Percentiles rank a stretch among this genome's conserved stretches.
These are phyloP conservation scores for Fundulus diaphanus DNA, from an alignment of 2,797 vertebrate species.

Conservation along the genomic window DNA sequence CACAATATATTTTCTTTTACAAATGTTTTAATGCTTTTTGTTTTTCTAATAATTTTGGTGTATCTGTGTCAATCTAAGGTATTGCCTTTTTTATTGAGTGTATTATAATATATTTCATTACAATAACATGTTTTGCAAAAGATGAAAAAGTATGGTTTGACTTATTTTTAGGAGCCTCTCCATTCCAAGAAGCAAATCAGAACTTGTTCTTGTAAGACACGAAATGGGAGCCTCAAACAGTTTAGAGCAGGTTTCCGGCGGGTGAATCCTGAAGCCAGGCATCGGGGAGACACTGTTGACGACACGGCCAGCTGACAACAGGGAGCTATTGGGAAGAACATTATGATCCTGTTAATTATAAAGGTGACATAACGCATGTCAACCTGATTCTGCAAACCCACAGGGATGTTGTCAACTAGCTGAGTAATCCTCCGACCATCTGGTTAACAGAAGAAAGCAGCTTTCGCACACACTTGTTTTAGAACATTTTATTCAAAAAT, in stretches of 20 bases:
- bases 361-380: slow-evolving; percentile 71
- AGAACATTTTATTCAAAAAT: slow-evolving; percentile 30
- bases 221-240: slow-evolving; percentile 5
- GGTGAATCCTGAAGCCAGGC: slow-evolving; percentile 43
- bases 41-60: slow-evolving; percentile 1
- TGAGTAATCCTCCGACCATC: slow-evolving; percentile 54
- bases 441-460: slow-evolving; percentile 33
- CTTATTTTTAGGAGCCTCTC: background rate
- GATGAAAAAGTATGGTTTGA: background rate
- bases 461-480: slow-evolving; percentile 21
- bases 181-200: background rate
- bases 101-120: slow-evolving; percentile 4
- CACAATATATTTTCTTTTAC: slow-evolving; percentile 29
- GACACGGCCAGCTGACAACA: slow-evolving; percentile 60
- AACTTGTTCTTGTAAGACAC: background rate
- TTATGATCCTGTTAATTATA: slow-evolving; percentile 76
- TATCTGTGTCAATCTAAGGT: slow-evolving; percentile 14
- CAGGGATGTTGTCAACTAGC: slow-evolving; percentile 51
- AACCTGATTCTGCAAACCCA: slow-evolving; percentile 63
- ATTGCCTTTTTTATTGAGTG: slow-evolving; percentile 21
- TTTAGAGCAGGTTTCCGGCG: slow-evolving; percentile 24
- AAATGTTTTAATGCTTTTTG: slow-evolving; percentile 19
- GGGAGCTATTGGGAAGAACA: slow-evolving; percentile 71
- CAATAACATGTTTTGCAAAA: slow-evolving; percentile 14
- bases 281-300: slow-evolving; percentile 50